Evolutionary conservation across 2,888 invertebrate species (phyloP), one percentile per base, ranked within the genome.

Genomic region (Pediacus dermestoides): DNA sequence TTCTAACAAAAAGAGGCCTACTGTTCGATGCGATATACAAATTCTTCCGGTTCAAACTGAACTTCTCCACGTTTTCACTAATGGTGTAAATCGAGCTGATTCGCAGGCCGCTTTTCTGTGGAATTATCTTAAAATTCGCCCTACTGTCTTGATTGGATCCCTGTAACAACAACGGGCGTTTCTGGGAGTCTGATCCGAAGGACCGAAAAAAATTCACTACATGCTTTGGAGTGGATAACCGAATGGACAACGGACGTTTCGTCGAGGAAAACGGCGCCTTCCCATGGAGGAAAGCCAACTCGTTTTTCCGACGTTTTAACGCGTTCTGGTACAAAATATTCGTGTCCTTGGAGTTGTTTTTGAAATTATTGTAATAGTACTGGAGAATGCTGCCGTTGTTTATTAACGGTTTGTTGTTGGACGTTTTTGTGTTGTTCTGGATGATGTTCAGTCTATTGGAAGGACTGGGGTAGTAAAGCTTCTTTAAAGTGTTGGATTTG

Each of bases 231-330:
- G 70, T 69, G 7, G 70, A 64, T 15, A 70, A 54, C 43, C 68
- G 57, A 32, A 73, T 65, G 7, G 72, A 70, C 16, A 73, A 58
- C 12, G 73, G 73, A 13, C 73, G 64, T 42, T 70, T 68, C 13
- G 75, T 74, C 4, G 77, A 74, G 12, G 76, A 70, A 46, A 78
- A 70, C 1, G 69, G 78, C 60, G 72, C 68, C 69, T 77, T 72
- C 61, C 71, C 61, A 25, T 63, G 60, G 9, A 64, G 52, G 31
- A 64, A 62, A 2, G 61, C 61, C 37, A 64, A 42, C 39, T 64
- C 63, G 34, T 58, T 64, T 35, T 54, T 54, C 10, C 60, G 48
- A 30, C 60, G 45, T 16, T 59, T 58, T 47, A 69, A 52, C 15
- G 64, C 68, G 45, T 67, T 67, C 37, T 66, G 63, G 48, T 68